Conservation (phyloP, 1,140 invertebrate genomes). For the Diorhabda elongata region DNA sequence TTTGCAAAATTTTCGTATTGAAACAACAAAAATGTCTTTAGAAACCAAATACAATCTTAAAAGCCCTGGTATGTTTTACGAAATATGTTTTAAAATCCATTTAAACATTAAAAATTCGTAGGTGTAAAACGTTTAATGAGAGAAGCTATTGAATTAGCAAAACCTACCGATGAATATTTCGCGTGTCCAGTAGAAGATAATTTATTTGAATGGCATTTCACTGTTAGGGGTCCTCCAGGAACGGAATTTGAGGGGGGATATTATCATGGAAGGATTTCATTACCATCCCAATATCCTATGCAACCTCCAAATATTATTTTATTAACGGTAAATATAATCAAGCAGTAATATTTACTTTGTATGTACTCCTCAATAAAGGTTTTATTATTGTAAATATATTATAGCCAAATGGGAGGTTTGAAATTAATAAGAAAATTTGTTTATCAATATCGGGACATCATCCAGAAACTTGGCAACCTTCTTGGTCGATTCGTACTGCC, state of each 20-base stretch:
- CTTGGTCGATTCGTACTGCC: slow-evolving; percentile 94
- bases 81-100: slow-evolving; percentile 9
- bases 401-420: slow-evolving; percentile 92
- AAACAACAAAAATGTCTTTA: slow-evolving; percentile 31
- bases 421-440: slow-evolving; percentile 93
- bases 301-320: slow-evolving; percentile 95
- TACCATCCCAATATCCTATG: slow-evolving; percentile 94
- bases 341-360: no score
- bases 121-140: slow-evolving; percentile 92
- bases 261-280: slow-evolving; percentile 87
- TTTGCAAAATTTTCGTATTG: slow-evolving; percentile 1
- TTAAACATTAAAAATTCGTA: slow-evolving; percentile 39
- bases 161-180: slow-evolving; percentile 86
- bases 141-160: slow-evolving; percentile 81
- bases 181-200: slow-evolving; percentile 92
- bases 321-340: slow-evolving; percentile 65
- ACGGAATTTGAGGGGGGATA: slow-evolving; percentile 87
- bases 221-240: slow-evolving; percentile 79
- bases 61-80: slow-evolving; percentile 44
- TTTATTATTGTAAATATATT: slow-evolving; percentile 24
- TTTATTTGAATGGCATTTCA: slow-evolving; percentile 98
- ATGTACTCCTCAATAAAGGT: no score
- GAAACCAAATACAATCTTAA: slow-evolving; percentile 44
- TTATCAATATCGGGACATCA: slow-evolving; percentile 96
- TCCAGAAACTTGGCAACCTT: slow-evolving; percentile 95